Base-by-base conservation (phyloP, 2,797 vertebrate species). In the Perodicticus potto region DNA sequence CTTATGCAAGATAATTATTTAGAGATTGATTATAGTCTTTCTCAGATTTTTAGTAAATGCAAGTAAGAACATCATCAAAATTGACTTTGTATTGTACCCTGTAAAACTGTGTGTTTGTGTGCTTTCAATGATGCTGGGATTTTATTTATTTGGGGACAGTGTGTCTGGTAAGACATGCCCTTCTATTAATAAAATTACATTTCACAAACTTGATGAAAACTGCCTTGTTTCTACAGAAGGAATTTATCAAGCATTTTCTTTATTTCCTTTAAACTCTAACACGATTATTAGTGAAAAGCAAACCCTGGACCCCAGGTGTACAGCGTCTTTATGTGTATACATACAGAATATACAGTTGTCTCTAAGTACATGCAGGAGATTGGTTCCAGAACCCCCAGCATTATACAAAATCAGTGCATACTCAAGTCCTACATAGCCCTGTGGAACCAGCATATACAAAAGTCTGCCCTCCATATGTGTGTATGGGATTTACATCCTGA, bases 101-200 rank as follows among this genome's bases (percentile, higher is more conserved):
- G 92, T 93, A 91, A 96, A 96, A 69, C 40, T 93, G 95, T 96
- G 96, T 74, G n/a, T 92, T 78, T 93, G 94, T 96, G 96, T 96
- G 97, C n/a, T 96, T 91, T 95, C 80, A 90, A 72, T 95, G 84
- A 96, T 96, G 70, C 73, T 93, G 86, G 81, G 61, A 72, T 83
- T 97, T 97, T 98, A 96, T 97, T 97, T 97, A 97, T 97, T 96
- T 93, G 81, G 82, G 87, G 49, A 78, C n/a, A 74, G 72, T 92
- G 55, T 93, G 91, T 97, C 86, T 96, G 86, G 40, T 73, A 91
- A 96, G 72, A 96, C 88, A 85, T 74, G 57, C 49, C 53, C 96
- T 96, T 72, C 84, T 96, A 81, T 95, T 91, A 97, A 97, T 98
- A 97, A 98, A 98, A 97, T 76, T 86, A 93, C 96, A 96, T 96